Evolutionary conservation across 1,140 invertebrate species (phyloP).

Genomic region (Lethocerus indicus): DNA sequence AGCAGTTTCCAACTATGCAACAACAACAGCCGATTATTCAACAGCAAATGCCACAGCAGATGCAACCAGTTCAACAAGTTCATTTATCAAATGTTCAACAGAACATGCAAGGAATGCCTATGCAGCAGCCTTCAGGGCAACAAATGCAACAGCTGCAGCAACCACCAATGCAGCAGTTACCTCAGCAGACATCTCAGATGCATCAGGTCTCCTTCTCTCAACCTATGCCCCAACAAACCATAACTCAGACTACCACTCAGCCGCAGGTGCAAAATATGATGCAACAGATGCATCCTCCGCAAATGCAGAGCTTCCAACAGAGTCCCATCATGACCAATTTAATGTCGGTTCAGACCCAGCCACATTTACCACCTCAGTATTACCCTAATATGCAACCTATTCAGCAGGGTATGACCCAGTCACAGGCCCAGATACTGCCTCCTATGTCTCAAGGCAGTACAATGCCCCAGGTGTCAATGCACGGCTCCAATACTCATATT

Average conservation of each 20-base stretch:
- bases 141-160: conserved; percentile 22
- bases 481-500: background rate
- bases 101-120: conserved; percentile 10
- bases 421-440: conserved; percentile 9
- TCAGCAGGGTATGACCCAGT: conserved; percentile 1
- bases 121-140: conserved; percentile 12
- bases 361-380: conserved; percentile 25
- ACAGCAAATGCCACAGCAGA: conserved; percentile 21
- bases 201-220: conserved; percentile 12
- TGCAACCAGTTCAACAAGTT: conserved; percentile 11
- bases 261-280: conserved; percentile 5
- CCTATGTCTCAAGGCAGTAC: too few relatives aligned
- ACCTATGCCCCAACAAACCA: conserved; percentile 8
- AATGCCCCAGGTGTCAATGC: conserved; percentile 9
- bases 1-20: conserved; percentile 13
- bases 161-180: conserved; percentile 18
- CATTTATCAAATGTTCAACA: conserved; percentile 12
- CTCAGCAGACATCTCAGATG: conserved; percentile 10
- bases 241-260: conserved; percentile 5
- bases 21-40: conserved; percentile 11
- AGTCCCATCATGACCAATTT: conserved; percentile 15
- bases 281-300: conserved; percentile 12
- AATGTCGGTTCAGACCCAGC: conserved; percentile 26
- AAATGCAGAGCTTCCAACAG: conserved; percentile 12
- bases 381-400: conserved; percentile 5